Base-by-base conservation (phyloP, 2,797 vertebrate species). In the Mico argentatus region DNA sequence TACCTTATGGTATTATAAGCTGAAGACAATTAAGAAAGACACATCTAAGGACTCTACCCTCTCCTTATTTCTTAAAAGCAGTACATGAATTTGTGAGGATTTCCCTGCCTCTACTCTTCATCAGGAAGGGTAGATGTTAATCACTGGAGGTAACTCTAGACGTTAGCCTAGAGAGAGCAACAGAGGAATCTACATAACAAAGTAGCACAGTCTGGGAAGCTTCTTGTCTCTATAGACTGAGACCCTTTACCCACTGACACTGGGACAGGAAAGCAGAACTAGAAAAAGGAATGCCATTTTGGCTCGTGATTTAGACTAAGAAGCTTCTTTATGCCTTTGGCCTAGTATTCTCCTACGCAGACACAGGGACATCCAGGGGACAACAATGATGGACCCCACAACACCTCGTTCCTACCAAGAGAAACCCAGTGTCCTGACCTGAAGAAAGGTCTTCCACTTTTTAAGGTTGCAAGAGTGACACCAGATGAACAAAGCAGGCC, bases 331-430 rank as follows among this genome's bases (percentile, higher is more conserved):
- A 19, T 33, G 4, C 14, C 67, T 36, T 11, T 15, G 12, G 5
- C 7, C 55, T 30, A 41, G 30, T 17, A 44, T 8, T 89, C 33
- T 76, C 22, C 36, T 46, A 57, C 11, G 9, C 44, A 44, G 86
- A 44, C 57, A 61, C 6, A 41, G 39, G 17, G 17, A 7, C 22
- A 44, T 44, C 39, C 36, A 33, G 22, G 17, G 39, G 27, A 33
- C 7, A 22, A 10, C 27, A 10, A 13, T 6, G n/a, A 27, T 1
- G 8, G 24, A 82, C 26, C 1, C 8, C 14, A 33, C 5, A 39
- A 20, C 9, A 30, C 5, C 36, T 83, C 1, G 9, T 14, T 46
- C 20, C 83, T 26, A 36, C 61, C 22, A 67, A 79, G 76, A 50
- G 33, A 52, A 20, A 79, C 46, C 44, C 41, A 70, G 9, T 36